phyloP scores from a whole-genome alignment of 2,888 invertebrate species.

The Therioaphis trifolii region DNA sequence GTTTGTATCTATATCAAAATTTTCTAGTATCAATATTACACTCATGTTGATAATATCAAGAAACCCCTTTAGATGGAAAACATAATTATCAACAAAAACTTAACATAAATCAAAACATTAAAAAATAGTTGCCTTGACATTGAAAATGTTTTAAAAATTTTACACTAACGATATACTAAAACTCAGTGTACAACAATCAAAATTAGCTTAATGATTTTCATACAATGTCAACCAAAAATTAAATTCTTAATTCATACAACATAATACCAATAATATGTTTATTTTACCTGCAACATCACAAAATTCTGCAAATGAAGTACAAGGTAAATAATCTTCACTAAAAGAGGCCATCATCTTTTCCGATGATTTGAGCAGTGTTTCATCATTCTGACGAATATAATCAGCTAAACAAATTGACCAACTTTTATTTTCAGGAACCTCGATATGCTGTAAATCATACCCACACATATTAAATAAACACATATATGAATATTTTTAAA shows the following conservation, averaged over 20 bases:
- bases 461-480: constrained; percentile 64
- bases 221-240: too few relatives aligned
- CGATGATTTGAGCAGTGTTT: constrained; percentile 86
- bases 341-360: constrained; percentile 84
- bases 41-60: too few relatives aligned
- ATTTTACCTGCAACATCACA: constrained; percentile 86
- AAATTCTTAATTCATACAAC: background rate
- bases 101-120: too few relatives aligned
- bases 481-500: background rate
- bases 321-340: constrained; percentile 89
- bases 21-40: too few relatives aligned
- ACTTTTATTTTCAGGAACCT: constrained; percentile 78
- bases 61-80: too few relatives aligned
- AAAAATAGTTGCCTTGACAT: too few relatives aligned
- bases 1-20: too few relatives aligned
- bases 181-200: too few relatives aligned
- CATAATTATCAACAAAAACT: too few relatives aligned
- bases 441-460: constrained; percentile 74
- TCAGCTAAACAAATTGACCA: constrained; percentile 93
- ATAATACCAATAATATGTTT: constrained; percentile 10
- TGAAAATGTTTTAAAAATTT: too few relatives aligned
- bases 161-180: too few relatives aligned
- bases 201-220: too few relatives aligned
- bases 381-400: constrained; percentile 94
- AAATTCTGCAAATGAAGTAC: constrained; percentile 90